phyloP scores from a whole-genome alignment of 1,140 invertebrate species.

The Ditylenchus dipsaci region DNA sequence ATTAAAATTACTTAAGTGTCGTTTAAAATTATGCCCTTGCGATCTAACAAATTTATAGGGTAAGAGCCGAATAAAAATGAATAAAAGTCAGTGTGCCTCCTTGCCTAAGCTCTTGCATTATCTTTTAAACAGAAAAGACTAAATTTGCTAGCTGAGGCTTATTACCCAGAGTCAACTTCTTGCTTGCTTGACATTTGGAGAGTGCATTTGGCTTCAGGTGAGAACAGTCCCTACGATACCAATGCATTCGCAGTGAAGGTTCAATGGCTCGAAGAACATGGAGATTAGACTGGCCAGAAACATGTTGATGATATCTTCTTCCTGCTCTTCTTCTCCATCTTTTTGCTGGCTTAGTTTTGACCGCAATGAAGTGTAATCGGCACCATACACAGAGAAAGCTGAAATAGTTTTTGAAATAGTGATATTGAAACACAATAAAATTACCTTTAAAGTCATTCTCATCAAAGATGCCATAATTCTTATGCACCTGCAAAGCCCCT shows the following conservation, averaged over 20 bases:
- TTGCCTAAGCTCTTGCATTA: neutral
- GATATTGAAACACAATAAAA: conserved; percentile 5
- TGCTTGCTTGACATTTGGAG: conserved; percentile 38
- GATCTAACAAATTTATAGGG: too few relatives aligned
- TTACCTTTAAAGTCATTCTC: conserved; percentile 48
- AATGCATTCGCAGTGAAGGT: conserved; percentile 51
- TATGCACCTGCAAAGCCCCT: conserved; percentile 45
- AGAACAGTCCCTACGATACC: conserved; percentile 37
- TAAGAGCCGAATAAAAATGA: too few relatives aligned
- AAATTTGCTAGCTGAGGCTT: conserved; percentile 51
- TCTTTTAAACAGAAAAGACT: conserved; percentile 34
- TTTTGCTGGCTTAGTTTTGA: conserved; percentile 13
- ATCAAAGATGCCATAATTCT: conserved; percentile 54
- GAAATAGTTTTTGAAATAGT: too few relatives aligned
- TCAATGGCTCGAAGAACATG: conserved; percentile 53
- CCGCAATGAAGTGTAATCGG: conserved; percentile 41
- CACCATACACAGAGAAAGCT: conserved; percentile 37
- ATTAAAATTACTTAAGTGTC: too few relatives aligned
- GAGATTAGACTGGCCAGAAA: conserved; percentile 39
- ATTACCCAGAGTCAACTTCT: conserved; percentile 41
- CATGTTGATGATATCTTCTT: conserved; percentile 42
- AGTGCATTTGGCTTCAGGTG: conserved; percentile 34
- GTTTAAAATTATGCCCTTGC: too few relatives aligned
- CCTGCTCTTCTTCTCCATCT: conserved; percentile 8
- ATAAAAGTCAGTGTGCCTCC: too few relatives aligned